Conservation (phyloP, 2,888 invertebrate species). For the Gari tellinella region DNA sequence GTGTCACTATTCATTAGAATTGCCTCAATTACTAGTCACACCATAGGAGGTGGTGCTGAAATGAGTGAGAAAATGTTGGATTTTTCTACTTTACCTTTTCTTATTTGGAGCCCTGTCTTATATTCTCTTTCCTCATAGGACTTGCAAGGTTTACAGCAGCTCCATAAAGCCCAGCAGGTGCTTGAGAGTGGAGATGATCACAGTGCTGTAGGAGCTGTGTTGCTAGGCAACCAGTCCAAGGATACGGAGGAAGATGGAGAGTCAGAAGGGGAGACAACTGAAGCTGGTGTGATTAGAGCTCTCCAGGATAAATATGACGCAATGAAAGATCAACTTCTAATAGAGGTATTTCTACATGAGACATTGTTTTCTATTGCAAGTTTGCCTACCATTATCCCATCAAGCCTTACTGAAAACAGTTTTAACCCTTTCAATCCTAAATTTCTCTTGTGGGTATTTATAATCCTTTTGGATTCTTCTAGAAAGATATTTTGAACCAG, state of each 20-base stretch:
- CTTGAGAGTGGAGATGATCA: conserved; percentile 59
- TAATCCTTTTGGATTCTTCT: no score
- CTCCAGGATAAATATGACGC: conserved; percentile 81
- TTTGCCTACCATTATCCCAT: no score
- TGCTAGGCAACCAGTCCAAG: conserved; percentile 51
- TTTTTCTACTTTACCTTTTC: not conserved
- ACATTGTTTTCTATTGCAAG: no score
- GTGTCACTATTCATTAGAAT: no score
- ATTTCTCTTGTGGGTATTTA: no score
- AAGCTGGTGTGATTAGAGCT: conserved; percentile 68
- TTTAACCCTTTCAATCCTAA: no score
- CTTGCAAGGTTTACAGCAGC: conserved; percentile 59
- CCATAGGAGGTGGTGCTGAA: no score
- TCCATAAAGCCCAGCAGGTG: conserved; percentile 57
- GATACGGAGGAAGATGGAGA: conserved; percentile 45
- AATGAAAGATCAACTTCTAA: conserved; percentile 76
- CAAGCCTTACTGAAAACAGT: no score
- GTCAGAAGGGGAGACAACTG: conserved; percentile 50
- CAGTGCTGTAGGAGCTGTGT: conserved; percentile 75
- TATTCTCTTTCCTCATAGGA: conserved; percentile 49
- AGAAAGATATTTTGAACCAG: no score
- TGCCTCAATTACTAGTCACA: no score
- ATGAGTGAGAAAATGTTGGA: no score
- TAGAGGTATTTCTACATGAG: no score
- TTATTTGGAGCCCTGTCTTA: not conserved